Evolutionary conservation across 2,888 invertebrate species (phyloP).

Genomic region (Philopedon plagiatum): DNA sequence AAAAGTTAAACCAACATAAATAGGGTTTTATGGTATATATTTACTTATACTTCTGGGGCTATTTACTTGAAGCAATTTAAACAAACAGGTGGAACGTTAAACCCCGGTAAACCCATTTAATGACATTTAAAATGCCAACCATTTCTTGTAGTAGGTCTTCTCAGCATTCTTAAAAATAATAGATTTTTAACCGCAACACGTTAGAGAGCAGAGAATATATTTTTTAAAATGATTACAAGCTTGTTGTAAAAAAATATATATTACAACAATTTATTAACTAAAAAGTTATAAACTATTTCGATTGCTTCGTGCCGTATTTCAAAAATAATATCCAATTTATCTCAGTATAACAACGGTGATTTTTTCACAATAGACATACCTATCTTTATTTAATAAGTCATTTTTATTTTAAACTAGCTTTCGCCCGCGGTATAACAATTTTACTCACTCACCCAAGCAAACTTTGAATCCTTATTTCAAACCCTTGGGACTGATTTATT

Average conservation of each 20-base stretch:
- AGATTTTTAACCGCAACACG: neutral
- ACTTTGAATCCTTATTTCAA: no score
- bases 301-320: no score
- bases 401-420: no score
- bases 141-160: neutral
- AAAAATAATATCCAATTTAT: no score
- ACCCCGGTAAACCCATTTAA: neutral
- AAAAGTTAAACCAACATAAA: neutral
- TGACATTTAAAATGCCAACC: neutral
- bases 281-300: no score
- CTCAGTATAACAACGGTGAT: no score
- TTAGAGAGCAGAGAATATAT: neutral
- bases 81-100: neutral
- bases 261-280: neutral
- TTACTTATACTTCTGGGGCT: neutral
- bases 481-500: no score
- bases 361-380: no score
- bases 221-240: neutral
- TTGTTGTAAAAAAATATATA: neutral
- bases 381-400: no score
- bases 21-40: neutral
- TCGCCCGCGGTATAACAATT: no score
- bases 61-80: neutral
- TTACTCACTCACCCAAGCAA: no score
- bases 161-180: neutral